Evolutionary conservation across 2,113 vertebrate genomes (phyloP), one percentile per base, ranked within the genome.

Genomic region (Poecilia latipinna): DNA sequence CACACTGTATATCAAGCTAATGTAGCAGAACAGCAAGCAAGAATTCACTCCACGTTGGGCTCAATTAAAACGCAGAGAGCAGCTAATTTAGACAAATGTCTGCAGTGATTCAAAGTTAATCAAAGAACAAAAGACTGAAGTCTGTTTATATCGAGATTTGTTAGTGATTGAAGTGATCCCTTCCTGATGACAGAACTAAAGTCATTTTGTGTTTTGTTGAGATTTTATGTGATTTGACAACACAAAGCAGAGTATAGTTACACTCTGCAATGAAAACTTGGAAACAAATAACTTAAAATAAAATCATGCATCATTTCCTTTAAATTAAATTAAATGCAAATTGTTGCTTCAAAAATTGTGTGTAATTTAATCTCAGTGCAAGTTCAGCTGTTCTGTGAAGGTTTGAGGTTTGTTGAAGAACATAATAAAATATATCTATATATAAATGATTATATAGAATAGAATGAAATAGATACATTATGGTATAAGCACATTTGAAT

Each of bases 1-100:
- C 84, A 84, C 84, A 87, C 89, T 89, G 89, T 85, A 88, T 73
- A 85, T 92, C 89, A 93, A 89, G 88, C 84, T 88, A 88, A 89
- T 82, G 87, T 74, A 83, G 77, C 83, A 82, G 85, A 86, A 86
- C 77, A 74, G 76, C 39, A 72, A 82, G 84, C 84, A 89, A 80
- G 82, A 90, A 82, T 78, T 65, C 77, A 42, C 75, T 74, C 87
- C 68, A 86, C 85, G 88, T 89, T 62, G 85, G 87, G 77, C 88
- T 88, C 85, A 89, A 91, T 92, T 90, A 90, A 78, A 74, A 65
- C 87, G 74, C 70, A 48, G 82, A 79, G 82, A 79, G 82, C 77
- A 75, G 74, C 75, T 75, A 85, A 88, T 86, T 87, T 69, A 73
- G 73, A 63, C 62, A 65, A 54, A 77, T 0, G 17, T 77, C 15